Percentiles rank a stretch among this genome's conserved stretches.
These are phyloP conservation scores for Muscicapa comitata DNA, from an alignment of 2,797 vertebrate species.

Conservation along the genomic window DNA sequence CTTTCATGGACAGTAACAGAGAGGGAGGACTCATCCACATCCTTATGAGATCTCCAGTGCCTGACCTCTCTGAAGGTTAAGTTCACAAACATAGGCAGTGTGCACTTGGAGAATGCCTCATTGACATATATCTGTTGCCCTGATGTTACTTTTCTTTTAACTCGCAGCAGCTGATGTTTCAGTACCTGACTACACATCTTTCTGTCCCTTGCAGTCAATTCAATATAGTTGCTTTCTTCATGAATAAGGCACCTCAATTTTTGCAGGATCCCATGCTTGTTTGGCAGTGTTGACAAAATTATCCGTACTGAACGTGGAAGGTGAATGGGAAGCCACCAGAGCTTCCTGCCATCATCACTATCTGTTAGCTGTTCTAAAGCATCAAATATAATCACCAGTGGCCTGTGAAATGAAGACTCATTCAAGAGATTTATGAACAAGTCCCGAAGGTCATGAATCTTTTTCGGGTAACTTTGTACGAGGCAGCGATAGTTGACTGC, in stretches of 20 bases:
- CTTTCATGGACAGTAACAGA: slow-evolving; percentile 96
- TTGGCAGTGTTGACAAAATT: slow-evolving; percentile 94
- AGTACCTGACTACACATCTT: slow-evolving; percentile 97
- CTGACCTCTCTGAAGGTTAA: slow-evolving; percentile 95
- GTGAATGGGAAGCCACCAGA: slow-evolving; percentile 97
- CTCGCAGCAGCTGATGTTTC: slow-evolving; percentile 92
- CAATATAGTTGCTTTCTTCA: slow-evolving; percentile 90
- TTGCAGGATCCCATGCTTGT: slow-evolving; percentile 96
- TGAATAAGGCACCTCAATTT: slow-evolving; percentile 92
- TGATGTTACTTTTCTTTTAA: slow-evolving; percentile 97
- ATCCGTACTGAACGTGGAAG: slow-evolving; percentile 94
- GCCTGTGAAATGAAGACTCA: slow-evolving; percentile 91
- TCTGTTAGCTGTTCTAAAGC: slow-evolving; percentile 94
- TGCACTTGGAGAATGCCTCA: slow-evolving; percentile 94
- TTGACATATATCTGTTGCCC: slow-evolving; percentile 99
- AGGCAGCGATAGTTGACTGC: slow-evolving; percentile 95
- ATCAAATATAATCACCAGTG: slow-evolving; percentile 92
- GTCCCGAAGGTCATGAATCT: slow-evolving; percentile 93
- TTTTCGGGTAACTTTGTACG: slow-evolving; percentile 94
- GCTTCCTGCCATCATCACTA: slow-evolving; percentile 91
- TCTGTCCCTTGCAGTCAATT: slow-evolving; percentile 89
- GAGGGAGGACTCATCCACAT: slow-evolving; percentile 93
- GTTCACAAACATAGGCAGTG: slow-evolving; percentile 98
- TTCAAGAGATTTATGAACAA: slow-evolving; percentile 93
- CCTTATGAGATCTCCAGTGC: slow-evolving; percentile 97